phyloP scores from a whole-genome alignment of 2,797 vertebrate genomes.

The Argyrosomus regius region DNA sequence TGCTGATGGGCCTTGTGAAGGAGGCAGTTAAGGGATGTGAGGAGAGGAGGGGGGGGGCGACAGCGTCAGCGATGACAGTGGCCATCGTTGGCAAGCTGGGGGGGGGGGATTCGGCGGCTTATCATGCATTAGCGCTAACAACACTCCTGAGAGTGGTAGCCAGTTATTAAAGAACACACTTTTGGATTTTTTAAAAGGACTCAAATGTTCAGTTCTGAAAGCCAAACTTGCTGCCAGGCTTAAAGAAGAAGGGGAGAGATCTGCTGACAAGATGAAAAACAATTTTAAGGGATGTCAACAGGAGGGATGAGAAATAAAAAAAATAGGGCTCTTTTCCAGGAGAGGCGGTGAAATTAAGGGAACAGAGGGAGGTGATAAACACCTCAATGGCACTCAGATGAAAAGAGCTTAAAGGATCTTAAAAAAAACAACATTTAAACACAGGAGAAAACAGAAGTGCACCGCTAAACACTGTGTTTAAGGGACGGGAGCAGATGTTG shows the following conservation, averaged over 20 bases:
- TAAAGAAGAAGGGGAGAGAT: conserved; percentile 9
- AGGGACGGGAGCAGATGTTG: conserved; percentile 49
- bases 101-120: conserved; percentile 15
- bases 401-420: conserved; percentile 59
- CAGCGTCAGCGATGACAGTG: not conserved
- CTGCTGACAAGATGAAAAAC: conserved; percentile 29
- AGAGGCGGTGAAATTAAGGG: conserved; percentile 37
- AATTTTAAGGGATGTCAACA: conserved; percentile 18
- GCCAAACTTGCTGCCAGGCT: conserved; percentile 27
- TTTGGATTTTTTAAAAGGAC: conserved; percentile 46
- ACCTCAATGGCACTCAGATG: conserved; percentile 41
- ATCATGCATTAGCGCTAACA: conserved; percentile 47
- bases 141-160: conserved; percentile 50
- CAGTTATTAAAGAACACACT: conserved; percentile 61
- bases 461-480: conserved; percentile 46
- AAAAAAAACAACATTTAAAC: conserved; percentile 32
- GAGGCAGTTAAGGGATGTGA: conserved; percentile 54
- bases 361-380: conserved; percentile 53
- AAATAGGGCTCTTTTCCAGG: conserved; percentile 32
- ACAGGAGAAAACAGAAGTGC: conserved; percentile 22
- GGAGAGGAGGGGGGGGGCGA: conserved; percentile 28
- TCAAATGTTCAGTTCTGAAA: conserved; percentile 20
- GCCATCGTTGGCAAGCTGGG: conserved; percentile 49
- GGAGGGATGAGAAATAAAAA: not conserved
- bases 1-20: conserved; percentile 64